phyloP scores from a whole-genome alignment of 1,140 invertebrate species.

The Tetranychus cinnabarinus region DNA sequence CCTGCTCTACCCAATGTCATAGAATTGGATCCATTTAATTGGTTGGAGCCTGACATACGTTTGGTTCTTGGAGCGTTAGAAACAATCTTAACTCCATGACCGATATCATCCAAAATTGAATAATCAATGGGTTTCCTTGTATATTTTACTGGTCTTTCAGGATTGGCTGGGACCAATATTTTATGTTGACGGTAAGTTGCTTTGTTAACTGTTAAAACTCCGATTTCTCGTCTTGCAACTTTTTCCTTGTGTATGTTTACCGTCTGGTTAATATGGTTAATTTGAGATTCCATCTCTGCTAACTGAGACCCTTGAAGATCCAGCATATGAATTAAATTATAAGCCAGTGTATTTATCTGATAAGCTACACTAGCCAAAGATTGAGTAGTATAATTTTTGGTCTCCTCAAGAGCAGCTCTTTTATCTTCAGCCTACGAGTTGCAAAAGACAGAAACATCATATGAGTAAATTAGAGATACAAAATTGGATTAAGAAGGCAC shows the following conservation, averaged over 20 bases:
- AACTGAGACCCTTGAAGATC: constrained; percentile 79
- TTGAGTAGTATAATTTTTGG: constrained; percentile 94
- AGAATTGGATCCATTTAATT: neutral
- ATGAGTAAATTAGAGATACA: neutral
- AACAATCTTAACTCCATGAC: constrained; percentile 20
- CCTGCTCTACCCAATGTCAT: constrained; percentile 19
- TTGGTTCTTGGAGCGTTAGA: constrained; percentile 11
- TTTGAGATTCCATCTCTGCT: constrained; percentile 80
- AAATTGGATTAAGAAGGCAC: neutral
- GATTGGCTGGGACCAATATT: constrained; percentile 87
- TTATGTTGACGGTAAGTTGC: constrained; percentile 75
- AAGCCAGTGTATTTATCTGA: constrained; percentile 91
- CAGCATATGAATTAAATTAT: constrained; percentile 80
- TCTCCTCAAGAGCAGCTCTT: constrained; percentile 74
- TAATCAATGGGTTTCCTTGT: constrained; percentile 89
- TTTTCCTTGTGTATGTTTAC: constrained; percentile 98
- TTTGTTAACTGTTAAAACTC: constrained; percentile 83
- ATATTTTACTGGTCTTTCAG: constrained; percentile 91
- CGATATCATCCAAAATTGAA: constrained; percentile 75
- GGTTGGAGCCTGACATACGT: neutral
- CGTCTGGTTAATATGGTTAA: constrained; percentile 84
- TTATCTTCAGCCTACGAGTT: constrained; percentile 55
- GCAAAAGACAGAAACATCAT: neutral
- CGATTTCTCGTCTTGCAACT: constrained; percentile 83
- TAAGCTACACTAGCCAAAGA: constrained; percentile 93